Evolutionary conservation across 2,113 vertebrate genomes (phyloP), one percentile per base, ranked within the genome.

Genomic region (Noturus placidus): DNA sequence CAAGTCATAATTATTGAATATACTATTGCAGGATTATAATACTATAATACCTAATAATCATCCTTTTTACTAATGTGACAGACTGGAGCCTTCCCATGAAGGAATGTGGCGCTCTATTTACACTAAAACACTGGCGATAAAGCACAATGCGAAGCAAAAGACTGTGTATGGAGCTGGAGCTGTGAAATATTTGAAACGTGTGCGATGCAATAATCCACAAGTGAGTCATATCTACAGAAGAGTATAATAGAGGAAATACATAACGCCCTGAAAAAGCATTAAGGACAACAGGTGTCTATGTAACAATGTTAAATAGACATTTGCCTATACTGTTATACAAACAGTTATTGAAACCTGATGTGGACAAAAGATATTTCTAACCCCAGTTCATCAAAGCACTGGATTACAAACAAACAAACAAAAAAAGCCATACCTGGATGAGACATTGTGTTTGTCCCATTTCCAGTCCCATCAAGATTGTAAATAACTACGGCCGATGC

Each of bases 401-500:
- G 20, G 15, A 42, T 86, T 54, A 65, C 69, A 38, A 38, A 65
- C 59, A 59, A 77, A 27, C 42, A 50, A 50, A 50, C 46, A 50
- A 50, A 50, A 27, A 11, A 4, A 15, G 30, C 20, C 56, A 10
- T 89, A 91, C 90, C 90, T 0, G 88, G 0, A 87, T 94, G 94
- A 0, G 69, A 0, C 96, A 97, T 97, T n/a, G 91, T 86, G 54
- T 92, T 57, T 0, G 93, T 94, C 83, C 13, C n/a, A 87, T 96
- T 96, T 22, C 93, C 94, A 2, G 52, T 94, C 79, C 94, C 95
- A 4, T 93, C 92, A 22, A 89, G 65, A 0, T 97, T 97, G 84
- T 96, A 99, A 93, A 98, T 95, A 79, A 98, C 96, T 25, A 97
- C 97, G 5, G 94, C 98, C 0, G 90, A 82, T 0, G 97, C 97